These are phyloP conservation scores for Amorpha juglandis DNA, from an alignment of 2,888 invertebrate species.

Conservation along the genomic window DNA sequence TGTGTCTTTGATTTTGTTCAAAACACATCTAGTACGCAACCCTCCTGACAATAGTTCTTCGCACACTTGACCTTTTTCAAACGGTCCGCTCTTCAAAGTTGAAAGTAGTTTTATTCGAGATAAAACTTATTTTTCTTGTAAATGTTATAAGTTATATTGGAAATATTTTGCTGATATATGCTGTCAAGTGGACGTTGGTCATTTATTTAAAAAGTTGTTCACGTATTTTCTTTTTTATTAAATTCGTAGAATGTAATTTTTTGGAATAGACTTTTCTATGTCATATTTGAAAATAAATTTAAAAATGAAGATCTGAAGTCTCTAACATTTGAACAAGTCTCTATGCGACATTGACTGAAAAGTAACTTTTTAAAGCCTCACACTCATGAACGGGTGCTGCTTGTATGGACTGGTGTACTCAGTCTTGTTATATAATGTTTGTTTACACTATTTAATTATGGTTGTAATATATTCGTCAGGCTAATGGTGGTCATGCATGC, in stretches of 20 bases:
- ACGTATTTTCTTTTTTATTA: background rate
- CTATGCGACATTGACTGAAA: too few relatives aligned
- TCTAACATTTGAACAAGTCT: too few relatives aligned
- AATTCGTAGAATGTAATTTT: background rate
- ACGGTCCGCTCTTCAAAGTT: background rate
- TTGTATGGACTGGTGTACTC: too few relatives aligned
- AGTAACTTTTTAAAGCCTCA: too few relatives aligned
- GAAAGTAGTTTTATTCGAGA: conserved; percentile 13
- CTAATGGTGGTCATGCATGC: too few relatives aligned
- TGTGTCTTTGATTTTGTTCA: too few relatives aligned
- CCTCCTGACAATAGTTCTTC: background rate
- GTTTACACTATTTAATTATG: too few relatives aligned
- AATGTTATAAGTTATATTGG: conserved; percentile 19
- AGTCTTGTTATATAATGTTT: too few relatives aligned
- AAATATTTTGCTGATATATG: background rate
- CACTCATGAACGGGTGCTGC: too few relatives aligned
- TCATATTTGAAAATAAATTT: too few relatives aligned
- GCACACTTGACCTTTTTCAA: background rate
- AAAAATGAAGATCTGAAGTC: too few relatives aligned
- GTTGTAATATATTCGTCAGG: too few relatives aligned
- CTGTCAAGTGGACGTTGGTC: background rate
- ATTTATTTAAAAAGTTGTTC: background rate
- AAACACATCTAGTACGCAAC: background rate
- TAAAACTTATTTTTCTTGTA: conserved; percentile 10
- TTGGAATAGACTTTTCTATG: background rate